Base-by-base conservation (phyloP, 2,113 vertebrate species). In the Corydoras maculifer region DNA sequence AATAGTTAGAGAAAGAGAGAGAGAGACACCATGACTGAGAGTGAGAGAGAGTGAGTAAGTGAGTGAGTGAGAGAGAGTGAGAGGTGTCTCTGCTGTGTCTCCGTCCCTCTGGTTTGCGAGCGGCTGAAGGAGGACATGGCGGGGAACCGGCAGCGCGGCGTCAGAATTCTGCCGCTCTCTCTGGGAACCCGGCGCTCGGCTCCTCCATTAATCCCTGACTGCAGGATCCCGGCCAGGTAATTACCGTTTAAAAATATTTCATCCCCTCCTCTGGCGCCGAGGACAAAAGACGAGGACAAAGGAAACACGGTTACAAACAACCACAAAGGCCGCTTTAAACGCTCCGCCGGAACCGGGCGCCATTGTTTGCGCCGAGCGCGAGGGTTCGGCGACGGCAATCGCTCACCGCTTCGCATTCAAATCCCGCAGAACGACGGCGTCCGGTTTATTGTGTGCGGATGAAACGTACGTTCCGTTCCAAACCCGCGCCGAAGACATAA, bases 211-310 rank as follows among this genome's bases (percentile, higher is more conserved):
- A 98, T 97, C 93, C 96, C 94, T 85, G 66, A 91, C 92, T 85
- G 92, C 93, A 91, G 92, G 92, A 98, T 91, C 88, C 91, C 86
- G 90, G 95, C 95, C 94, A 98, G 94, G 93, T 98, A 99, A 96
- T 98, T 98, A 94, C 92, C 90, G 93, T 98, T 98, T 94, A 97
- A 95, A 98, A 98, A 98, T 88, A 98, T 93, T 93, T 98, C 94
- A 93, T 97, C 92, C 96, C 91, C 93, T 93, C 96, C 94, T 92
- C 91, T 93, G 83, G 90, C 91, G 82, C 43, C 66, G 72, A 83
- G 7, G 81, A 90, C 88, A 83, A 85, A 86, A 86, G 87, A 78
- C 5, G 70, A 78, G 83, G 89, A 90, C 86, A 88, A 88, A 89
- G 80, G 85, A 77, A 87, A 87, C 81, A 81, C 80, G 75, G 83